Evolutionary conservation across 2,113 vertebrate genomes (phyloP).

Genomic region (human (Homo sapiens)): GRCh38 chr11:103583501-103584000

Average conservation of each 20-base stretch:
- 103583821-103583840: background rate
- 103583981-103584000: background rate
- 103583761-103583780: background rate
- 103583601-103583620: background rate
- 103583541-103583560: background rate
- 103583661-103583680: background rate
- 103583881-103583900: background rate
- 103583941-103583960: background rate
- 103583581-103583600: background rate
- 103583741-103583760: background rate
- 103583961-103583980: background rate
- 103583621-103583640: background rate
- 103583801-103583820: background rate
- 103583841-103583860: background rate
- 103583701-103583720: background rate
- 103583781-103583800: background rate
- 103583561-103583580: background rate
- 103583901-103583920: background rate
- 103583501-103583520: fast-evolving
- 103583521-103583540: no score
- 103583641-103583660: background rate
- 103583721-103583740: background rate
- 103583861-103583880: background rate
- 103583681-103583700: background rate
- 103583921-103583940: background rate